Evolutionary conservation across 92 coral and sea anemone genomes (phyloP), one percentile per base, ranked within the genome.

Genomic region (Anthopleura xanthogrammica): DNA sequence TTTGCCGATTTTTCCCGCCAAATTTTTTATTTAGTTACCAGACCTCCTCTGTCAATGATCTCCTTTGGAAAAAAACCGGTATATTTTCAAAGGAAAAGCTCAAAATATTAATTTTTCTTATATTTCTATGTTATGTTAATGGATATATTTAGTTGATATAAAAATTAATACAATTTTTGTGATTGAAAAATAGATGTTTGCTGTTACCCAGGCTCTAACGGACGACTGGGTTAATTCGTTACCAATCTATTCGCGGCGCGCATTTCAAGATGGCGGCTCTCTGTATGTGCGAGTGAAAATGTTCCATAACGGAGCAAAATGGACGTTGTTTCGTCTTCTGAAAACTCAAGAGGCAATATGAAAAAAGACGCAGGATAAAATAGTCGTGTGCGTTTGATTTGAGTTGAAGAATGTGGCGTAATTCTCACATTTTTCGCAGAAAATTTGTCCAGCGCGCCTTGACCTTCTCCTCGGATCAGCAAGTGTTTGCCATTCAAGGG

Each of bases 1-100:
- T 52, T 8, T 4, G 5, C 20, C 66, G 52, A 5, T 23, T 68
- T 81, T 81, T 39, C 84, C 84, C 64, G 64, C 84, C 77, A 81
- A 68, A 5, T 81, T 66, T 81, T 41, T 4, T 68, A 24, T 13
- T 1, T 29, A 68, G 75, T 17, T 66, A 80, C 82, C 82, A 79
- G 82, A 60, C 72, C 46, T 41, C 41, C 55, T 20, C 64, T 3
- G n/a, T 62, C 58, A 8, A 10, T 54, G 16, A 2, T 12, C 58
- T 54, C 58, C 16, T 54, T 11, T 6, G 58, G 14, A 8, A 12
- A 54, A 54, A 54, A 54, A 11, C 13, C 12, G 9, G 58, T 9
- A 54, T 10, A 3, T 54, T 54, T 54, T 46, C 50, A 54, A 54
- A 54, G 2, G 14, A 54, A 54, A 54, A 54, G 16, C 12, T 54